A percentile compares a stretch with the other conserved stretches of the same genome.
Conservation (phyloP, 2,113 vertebrate species). For the Pangasianodon gigas region DNA sequence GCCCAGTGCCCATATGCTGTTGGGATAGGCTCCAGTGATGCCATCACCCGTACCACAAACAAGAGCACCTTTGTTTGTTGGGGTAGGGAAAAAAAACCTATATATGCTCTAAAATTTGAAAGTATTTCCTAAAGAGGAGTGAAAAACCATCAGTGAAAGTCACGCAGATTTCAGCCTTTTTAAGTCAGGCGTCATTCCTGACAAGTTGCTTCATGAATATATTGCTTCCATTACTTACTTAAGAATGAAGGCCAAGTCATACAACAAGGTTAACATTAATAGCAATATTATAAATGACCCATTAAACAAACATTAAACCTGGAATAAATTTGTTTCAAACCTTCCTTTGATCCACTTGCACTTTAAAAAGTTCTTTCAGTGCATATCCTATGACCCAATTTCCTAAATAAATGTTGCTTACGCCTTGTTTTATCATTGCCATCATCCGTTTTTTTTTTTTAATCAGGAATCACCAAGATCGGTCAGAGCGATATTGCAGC, state of each 20-base stretch:
- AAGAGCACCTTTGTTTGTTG: slow-evolving; percentile 74
- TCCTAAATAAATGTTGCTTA: background rate
- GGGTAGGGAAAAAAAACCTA: slow-evolving; percentile 54
- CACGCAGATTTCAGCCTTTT: slow-evolving; percentile 34
- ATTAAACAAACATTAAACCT: background rate
- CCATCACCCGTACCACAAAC: slow-evolving; percentile 75
- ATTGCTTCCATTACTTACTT: slow-evolving; percentile 39
- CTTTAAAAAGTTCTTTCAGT: background rate
- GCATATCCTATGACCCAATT: background rate
- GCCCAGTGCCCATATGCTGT: slow-evolving; percentile 79
- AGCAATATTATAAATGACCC: background rate
- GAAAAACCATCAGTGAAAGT: slow-evolving; percentile 26
- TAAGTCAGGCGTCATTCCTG: slow-evolving; percentile 24
- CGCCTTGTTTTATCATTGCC: background rate
- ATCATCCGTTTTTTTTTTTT: background rate
- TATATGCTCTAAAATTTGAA: slow-evolving; percentile 3
- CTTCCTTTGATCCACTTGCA: background rate
- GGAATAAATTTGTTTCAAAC: slow-evolving; percentile 5
- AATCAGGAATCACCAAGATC: slow-evolving; percentile 57
- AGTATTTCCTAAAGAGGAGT: slow-evolving; percentile 22
- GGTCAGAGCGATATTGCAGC: slow-evolving; percentile 73
- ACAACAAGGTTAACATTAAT: slow-evolving; percentile 20
- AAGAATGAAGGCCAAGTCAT: slow-evolving; percentile 22
- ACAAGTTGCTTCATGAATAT: slow-evolving; percentile 31
- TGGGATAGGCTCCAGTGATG: slow-evolving; percentile 76